phyloP scores from a whole-genome alignment of 2,888 invertebrate species.

The Nineta flava region DNA sequence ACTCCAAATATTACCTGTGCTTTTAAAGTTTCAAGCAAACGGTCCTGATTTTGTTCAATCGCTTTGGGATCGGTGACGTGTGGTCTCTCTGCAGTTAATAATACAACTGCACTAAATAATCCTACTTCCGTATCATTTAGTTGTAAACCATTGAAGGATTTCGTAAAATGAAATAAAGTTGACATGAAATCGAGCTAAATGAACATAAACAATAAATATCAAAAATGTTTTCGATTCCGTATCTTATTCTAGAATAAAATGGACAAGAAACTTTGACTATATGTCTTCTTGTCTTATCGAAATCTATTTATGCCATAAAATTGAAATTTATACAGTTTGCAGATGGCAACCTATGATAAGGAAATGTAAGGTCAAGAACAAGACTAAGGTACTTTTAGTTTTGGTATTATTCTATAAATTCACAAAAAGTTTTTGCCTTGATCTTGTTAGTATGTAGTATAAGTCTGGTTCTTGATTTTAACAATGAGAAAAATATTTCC shows the following conservation, averaged over 20 bases:
- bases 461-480: too few species aligned
- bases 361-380: too few species aligned
- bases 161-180: constrained; percentile 68
- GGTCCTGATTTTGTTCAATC: constrained; percentile 64
- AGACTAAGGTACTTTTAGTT: too few species aligned
- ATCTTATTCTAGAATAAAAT: neutral
- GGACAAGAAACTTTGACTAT: too few species aligned
- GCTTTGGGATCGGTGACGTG: constrained; percentile 67
- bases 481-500: too few species aligned
- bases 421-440: too few species aligned
- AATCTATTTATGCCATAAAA: too few species aligned
- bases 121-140: constrained; percentile 84
- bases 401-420: too few species aligned
- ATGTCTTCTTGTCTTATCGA: too few species aligned
- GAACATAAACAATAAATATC: constrained; percentile 7
- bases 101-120: constrained; percentile 69
- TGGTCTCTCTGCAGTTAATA: constrained; percentile 64
- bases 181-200: constrained; percentile 68
- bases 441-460: too few species aligned
- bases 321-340: too few species aligned
- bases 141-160: constrained; percentile 53
- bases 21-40: constrained; percentile 73
- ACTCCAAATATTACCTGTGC: constrained; percentile 48
- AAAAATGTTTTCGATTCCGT: neutral
- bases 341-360: too few species aligned